Evolutionary conservation across 2,888 invertebrate genomes (phyloP), one percentile per base, ranked within the genome.

Genomic region (Dynastes maya): DNA sequence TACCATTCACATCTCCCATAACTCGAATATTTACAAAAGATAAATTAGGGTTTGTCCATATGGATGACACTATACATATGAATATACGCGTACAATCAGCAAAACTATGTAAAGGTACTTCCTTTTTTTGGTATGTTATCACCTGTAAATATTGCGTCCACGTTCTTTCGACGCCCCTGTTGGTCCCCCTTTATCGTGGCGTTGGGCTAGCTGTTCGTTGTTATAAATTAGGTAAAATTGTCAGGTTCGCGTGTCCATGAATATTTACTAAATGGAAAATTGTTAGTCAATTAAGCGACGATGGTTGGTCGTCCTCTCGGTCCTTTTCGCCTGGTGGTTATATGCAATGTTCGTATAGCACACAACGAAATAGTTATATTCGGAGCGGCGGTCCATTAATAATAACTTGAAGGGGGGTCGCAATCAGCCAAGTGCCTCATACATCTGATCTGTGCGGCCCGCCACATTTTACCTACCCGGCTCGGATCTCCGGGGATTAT

Each of bases 361-460:
- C 55, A 61, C 37, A 83, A 82, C 82, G 82, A 82, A 81, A 81
- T 82, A 82, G 82, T 84, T 83, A 84, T 84, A 84, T 83, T 82
- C 80, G n/a, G 82, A 81, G 81, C 82, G 82, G 82, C 83, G 83
- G 82, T 81, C 84, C 84, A 84, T 84, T 84, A 84, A 84, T 84
- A 84, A 83, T 83, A 78, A 78, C 64, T 63, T 70, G 80, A 80
- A 81, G 79, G 77, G 80, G 81, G 81, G 82, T 81, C 82, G 84
- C 83, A 84, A 84, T 84, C 84, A 84, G 83, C 80, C 80, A 80
- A 80, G 78, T 78, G 80, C 78, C 80, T 67, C 80, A 63, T 80
- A 75, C 80, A 78, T 78, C 80, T 80, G 78, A 75, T 80, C 80
- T 68, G 72, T 16, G 16, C 64, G 71, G 77, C 71, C 58, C 72